Conservation (phyloP, 2,888 invertebrate genomes). For the Diarsia rubi region DNA sequence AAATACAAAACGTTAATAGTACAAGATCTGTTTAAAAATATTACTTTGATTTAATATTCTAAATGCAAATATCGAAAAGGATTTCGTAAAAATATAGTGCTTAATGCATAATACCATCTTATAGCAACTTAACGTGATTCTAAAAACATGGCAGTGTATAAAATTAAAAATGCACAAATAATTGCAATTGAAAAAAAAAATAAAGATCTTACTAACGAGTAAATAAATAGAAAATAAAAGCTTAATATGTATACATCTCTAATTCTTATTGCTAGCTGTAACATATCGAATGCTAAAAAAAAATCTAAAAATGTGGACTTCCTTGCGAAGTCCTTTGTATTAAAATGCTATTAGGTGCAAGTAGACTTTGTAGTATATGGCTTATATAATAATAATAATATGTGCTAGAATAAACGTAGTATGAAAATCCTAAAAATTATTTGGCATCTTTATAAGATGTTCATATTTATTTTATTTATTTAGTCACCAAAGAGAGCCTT, state of each 20-base stretch:
- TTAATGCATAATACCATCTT: conserved; percentile 26
- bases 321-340: conserved; percentile 20
- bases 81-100: conserved; percentile 33
- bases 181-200: conserved; percentile 30
- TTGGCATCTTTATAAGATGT: no score
- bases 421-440: conserved; percentile 38
- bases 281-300: conserved; percentile 53
- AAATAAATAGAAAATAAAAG: conserved; percentile 34
- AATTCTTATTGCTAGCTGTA: conserved; percentile 55
- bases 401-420: conserved; percentile 14
- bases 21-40: conserved; percentile 52
- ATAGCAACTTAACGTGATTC: conserved; percentile 1
- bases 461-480: neutral
- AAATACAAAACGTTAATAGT: conserved; percentile 40
- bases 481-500: conserved; percentile 26
- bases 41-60: conserved; percentile 26
- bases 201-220: conserved; percentile 42
- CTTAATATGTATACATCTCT: conserved; percentile 37
- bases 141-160: conserved; percentile 42
- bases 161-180: conserved; percentile 50
- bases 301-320: conserved; percentile 48
- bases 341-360: conserved; percentile 61
- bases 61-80: conserved; percentile 51
- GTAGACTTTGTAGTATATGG: conserved; percentile 29
- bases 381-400: conserved; percentile 4